phyloP scores from a whole-genome alignment of 2,888 invertebrate species.

The Anarsia innoxiella region DNA sequence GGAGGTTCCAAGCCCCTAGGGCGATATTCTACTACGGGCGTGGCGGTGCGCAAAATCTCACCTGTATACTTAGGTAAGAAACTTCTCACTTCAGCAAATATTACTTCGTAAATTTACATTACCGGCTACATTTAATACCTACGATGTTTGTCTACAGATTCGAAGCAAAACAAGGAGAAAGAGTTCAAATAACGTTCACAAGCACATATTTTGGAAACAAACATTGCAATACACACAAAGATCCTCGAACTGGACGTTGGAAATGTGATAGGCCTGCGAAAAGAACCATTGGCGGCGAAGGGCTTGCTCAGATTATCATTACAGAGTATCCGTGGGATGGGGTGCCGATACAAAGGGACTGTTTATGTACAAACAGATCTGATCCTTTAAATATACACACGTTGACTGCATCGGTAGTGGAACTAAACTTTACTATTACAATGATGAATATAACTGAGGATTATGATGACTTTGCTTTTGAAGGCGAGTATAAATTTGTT shows the following conservation, averaged over 20 bases:
- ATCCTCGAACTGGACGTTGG: constrained; percentile 80
- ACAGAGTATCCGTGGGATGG: constrained; percentile 83
- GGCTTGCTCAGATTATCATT: constrained; percentile 77
- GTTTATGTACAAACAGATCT: constrained; percentile 82
- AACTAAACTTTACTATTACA: constrained; percentile 83
- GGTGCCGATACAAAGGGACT: constrained; percentile 80
- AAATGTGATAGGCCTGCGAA: constrained; percentile 76
- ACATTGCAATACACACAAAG: constrained; percentile 79
- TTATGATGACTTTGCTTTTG: constrained; percentile 86
- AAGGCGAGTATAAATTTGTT: constrained; percentile 81
- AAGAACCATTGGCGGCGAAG: constrained; percentile 64
- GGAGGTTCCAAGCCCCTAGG: constrained; percentile 83
- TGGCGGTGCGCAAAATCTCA: constrained; percentile 84
- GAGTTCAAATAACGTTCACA: constrained; percentile 81
- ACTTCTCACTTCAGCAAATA: background rate
- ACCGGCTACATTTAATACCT: background rate
- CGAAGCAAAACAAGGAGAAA: constrained; percentile 80
- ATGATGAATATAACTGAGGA: constrained; percentile 89
- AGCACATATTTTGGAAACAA: constrained; percentile 82
- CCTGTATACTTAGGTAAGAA: constrained; percentile 79
- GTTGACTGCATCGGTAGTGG: constrained; percentile 80
- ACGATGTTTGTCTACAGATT: constrained; percentile 57
- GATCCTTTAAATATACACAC: constrained; percentile 79
- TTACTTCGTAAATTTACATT: background rate
- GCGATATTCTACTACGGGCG: constrained; percentile 89